Evolutionary conservation across 1,140 invertebrate genomes (phyloP), one percentile per base, ranked within the genome.

Genomic region (Dufourea novaeangliae): DNA sequence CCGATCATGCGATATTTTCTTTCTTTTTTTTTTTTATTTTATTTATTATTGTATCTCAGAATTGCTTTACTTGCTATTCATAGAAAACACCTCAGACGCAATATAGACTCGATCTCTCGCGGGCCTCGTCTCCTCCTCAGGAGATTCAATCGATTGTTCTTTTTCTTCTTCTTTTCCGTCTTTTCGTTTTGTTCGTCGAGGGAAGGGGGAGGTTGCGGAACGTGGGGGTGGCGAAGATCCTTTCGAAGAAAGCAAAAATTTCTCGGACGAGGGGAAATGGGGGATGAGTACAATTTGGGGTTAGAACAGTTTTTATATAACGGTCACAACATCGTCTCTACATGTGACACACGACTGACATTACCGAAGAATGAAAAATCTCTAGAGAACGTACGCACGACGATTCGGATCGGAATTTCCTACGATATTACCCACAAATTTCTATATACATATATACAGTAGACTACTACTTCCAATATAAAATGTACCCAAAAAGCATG

Each of bases 41-140:
- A 74, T 25, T 67, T n/a, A 22, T 83, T 84, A 83, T 84, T 83
- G 80, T 84, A 84, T 84, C 73, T 83, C 59, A 64, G 46, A 75
- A 83, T 84, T 84, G 82, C 80, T 84, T 84, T 83, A 80, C 54
- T 66, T 83, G 70, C 74, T 77, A 77, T 7, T 71, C 44, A 70
- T 76, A 76, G 73, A 76, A 76, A 76, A 76, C 56, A 61, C 41
- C 27, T 69, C 39, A 57, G 22, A 46, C 39, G 64, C 37, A 34
- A 37, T 50, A 57, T 50, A 57, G 64, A 57, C 25, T 14, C 17
- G 64, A 46, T 46, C 25, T 56, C 20, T n/a, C 11, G n/a, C 32
- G n/a, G 57, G 5, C 34, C 29, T 32, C 57, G 32, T 1, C n/a
- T 22, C n/a, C 34, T 37, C n/a, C 32, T 7, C 25, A 37, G 27